Evolutionary conservation across 2,888 invertebrate species (phyloP), one percentile per base, ranked within the genome.

Genomic region (Dysmachus trigonus): DNA sequence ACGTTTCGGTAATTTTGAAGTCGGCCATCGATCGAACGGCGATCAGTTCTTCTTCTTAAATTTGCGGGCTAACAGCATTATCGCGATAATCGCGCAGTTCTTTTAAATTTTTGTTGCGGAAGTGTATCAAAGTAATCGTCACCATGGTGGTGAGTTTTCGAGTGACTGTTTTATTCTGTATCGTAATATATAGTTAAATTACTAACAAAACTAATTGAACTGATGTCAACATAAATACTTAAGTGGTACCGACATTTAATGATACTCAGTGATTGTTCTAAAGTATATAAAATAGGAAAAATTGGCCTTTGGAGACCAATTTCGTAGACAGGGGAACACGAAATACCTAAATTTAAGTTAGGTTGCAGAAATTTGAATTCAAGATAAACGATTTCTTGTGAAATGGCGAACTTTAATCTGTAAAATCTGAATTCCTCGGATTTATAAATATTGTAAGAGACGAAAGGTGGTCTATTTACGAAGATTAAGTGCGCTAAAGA

Each of bases 1-100:
- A 62, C 71, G 72, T 72, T 72, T 83, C 71, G 38, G 72, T 38
- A 72, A 83, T 38, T 41, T 83, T 71, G 41, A 22, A 71, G 18
- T 18, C 27, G 72, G 41, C 10, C 22, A 83, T 47, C 47, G 62
- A 82, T 82, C 13, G 81, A 27, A 10, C 62, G 27, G 8, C 22
- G 22, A 62, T 18, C 62, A 31, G 53, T 62, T 62, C 31, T 82
- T 77, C 77, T 47, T 77, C 77, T 41, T 77, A 77, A 8, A 0
- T 47, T 13, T 47, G 13, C 38, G 47, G 47, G 27, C 22, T 27
- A 10, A 41, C 41, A 77, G 30, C 10, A 47, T 41, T 31, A 31
- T 77, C 38, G 77, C 47, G 31, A 30, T 27, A 77, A 15, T 38
- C 33, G 38, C 38, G 18, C 22, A 76, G 33, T 35, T 76, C 38